Evolutionary conservation across 2,113 vertebrate genomes (phyloP).

Genomic region (Thermophis baileyi): DNA sequence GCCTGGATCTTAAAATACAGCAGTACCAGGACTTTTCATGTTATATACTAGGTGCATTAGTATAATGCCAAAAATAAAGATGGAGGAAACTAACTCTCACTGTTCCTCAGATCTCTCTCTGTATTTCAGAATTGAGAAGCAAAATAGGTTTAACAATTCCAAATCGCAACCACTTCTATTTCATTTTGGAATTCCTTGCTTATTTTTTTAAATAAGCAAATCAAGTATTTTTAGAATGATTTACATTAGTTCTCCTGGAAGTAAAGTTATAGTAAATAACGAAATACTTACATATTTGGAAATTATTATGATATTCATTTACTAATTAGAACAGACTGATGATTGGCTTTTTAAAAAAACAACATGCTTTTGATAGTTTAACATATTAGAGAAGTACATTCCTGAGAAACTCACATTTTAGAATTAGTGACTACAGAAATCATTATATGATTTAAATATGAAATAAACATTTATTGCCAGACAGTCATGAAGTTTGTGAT

Average conservation of each 20-base stretch:
- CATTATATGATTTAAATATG: neutral
- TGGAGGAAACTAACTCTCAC: neutral
- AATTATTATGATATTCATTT: neutral
- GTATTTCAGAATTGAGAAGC: neutral
- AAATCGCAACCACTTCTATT: neutral
- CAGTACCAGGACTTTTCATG: neutral
- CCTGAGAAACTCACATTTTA: neutral
- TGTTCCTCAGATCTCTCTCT: neutral
- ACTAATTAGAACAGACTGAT: neutral
- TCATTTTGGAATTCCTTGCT: neutral
- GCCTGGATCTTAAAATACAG: neutral
- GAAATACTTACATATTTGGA: neutral
- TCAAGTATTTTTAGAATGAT: neutral
- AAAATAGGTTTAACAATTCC: neutral
- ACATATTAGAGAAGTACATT: neutral
- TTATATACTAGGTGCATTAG: neutral
- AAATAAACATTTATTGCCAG: neutral
- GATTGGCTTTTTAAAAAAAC: neutral
- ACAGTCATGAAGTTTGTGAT: neutral
- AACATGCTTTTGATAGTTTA: neutral
- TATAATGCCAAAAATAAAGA: neutral
- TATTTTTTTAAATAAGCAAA: neutral
- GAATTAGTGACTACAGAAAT: neutral
- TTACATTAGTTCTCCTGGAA: neutral
- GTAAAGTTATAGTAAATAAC: neutral